Conservation (phyloP, 2,888 invertebrate species). For the Drosophila anceps region DNA sequence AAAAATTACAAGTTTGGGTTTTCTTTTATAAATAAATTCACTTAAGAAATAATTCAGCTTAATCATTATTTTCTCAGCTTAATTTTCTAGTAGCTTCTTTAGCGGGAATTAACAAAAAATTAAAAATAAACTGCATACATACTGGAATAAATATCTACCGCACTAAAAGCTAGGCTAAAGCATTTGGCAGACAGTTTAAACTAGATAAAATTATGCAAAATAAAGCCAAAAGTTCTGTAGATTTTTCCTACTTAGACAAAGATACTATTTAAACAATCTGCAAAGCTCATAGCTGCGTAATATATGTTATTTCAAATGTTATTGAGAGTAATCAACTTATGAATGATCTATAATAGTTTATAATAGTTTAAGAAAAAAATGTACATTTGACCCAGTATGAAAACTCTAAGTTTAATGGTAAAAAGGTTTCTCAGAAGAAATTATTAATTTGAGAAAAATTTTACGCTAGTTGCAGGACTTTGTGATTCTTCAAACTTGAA, state of each 20-base stretch:
- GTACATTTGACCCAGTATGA: background rate
- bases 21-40: constrained; percentile 5
- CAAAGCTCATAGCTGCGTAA: background rate
- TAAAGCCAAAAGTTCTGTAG: too few species aligned
- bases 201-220: too few species aligned
- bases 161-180: too few species aligned
- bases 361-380: background rate
- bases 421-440: constrained; percentile 2
- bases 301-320: background rate
- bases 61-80: background rate
- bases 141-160: too few species aligned
- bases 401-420: background rate
- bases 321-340: background rate
- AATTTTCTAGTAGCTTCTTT: background rate
- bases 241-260: background rate
- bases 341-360: background rate
- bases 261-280: background rate
- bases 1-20: background rate
- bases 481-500: constrained; percentile 63
- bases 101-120: constrained; percentile 17
- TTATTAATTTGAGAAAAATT: constrained; percentile 21
- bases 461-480: constrained; percentile 31
- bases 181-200: too few species aligned
- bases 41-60: constrained; percentile 2
- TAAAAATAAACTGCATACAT: background rate